A percentile compares a stretch with the other conserved stretches of the same genome.
phyloP scores from a whole-genome alignment of 2,797 vertebrate species.

The Dallia pectoralis region DNA sequence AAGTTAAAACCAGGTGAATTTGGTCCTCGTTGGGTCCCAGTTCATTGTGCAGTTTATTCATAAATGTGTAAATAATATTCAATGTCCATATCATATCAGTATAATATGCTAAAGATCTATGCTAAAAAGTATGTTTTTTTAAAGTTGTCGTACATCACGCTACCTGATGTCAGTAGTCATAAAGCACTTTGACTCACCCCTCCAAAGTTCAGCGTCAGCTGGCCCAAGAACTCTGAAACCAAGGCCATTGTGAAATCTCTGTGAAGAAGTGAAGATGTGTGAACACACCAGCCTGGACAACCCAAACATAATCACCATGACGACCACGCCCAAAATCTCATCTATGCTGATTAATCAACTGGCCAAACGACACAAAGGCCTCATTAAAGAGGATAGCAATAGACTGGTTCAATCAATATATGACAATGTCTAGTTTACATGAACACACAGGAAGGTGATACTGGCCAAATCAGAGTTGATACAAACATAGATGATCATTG shows the following conservation, averaged over 20 bases:
- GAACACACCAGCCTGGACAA: not conserved
- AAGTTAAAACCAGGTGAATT: too few relatives aligned
- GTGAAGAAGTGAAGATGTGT: not conserved
- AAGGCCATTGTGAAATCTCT: slow-evolving; percentile 78
- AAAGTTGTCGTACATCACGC: too few relatives aligned
- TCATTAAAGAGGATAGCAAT: slow-evolving; percentile 18
- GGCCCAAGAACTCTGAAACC: slow-evolving; percentile 87
- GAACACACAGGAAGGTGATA: not conserved
- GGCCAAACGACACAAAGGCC: slow-evolving; percentile 38
- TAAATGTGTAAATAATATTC: too few relatives aligned
- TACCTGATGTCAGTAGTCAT: not conserved
- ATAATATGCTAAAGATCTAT: too few relatives aligned
- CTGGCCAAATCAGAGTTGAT: not conserved
- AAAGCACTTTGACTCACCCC: slow-evolving; percentile 73
- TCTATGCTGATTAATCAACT: slow-evolving; percentile 52
- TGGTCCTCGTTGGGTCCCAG: too few relatives aligned
- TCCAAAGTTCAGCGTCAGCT: slow-evolving; percentile 82
- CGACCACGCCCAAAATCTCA: not conserved
- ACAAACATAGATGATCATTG: not conserved
- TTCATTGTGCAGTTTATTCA: too few relatives aligned
- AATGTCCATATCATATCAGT: too few relatives aligned
- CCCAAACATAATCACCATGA: not conserved
- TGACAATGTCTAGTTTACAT: not conserved
- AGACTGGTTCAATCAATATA: not conserved
- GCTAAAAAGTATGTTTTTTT: too few relatives aligned